Conservation (phyloP, 2,113 vertebrate genomes). For the Pagrus major region DNA sequence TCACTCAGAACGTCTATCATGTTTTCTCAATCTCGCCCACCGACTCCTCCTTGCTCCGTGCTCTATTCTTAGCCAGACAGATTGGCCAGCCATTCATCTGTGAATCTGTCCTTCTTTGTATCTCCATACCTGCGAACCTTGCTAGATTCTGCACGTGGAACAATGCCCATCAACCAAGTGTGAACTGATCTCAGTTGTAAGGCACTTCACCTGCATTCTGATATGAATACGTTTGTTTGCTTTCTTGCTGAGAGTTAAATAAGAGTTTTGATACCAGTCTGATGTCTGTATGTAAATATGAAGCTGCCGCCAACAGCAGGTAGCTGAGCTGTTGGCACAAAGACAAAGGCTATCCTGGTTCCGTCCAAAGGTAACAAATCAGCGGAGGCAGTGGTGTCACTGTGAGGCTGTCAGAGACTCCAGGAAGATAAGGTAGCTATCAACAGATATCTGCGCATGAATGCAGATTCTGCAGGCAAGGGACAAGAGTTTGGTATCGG, state of each 20-base stretch:
- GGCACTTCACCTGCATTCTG: background rate
- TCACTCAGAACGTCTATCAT: constrained; percentile 44
- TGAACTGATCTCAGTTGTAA: background rate
- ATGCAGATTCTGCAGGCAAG: no score
- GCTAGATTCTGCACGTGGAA: no score
- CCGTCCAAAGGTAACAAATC: no score
- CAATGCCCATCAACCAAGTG: background rate
- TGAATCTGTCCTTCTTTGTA: constrained; percentile 31
- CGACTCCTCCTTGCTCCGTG: constrained; percentile 1
- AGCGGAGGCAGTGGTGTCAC: no score
- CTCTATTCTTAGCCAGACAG: constrained; percentile 57
- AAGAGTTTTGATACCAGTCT: background rate
- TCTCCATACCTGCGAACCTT: background rate
- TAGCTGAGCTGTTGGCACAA: background rate
- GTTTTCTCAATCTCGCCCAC: constrained; percentile 50
- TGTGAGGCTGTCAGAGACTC: no score
- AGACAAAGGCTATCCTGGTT: no score
- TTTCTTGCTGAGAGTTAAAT: no score
- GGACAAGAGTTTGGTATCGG: no score
- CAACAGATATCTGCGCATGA: no score
- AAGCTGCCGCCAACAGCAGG: background rate
- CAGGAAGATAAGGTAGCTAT: no score
- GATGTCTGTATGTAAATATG: background rate
- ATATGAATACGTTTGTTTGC: background rate
- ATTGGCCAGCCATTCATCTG: constrained; percentile 33